These are phyloP conservation scores for Oenanthe oenanthe DNA, from an alignment of 2,113 vertebrate species.

Conservation along the genomic window DNA sequence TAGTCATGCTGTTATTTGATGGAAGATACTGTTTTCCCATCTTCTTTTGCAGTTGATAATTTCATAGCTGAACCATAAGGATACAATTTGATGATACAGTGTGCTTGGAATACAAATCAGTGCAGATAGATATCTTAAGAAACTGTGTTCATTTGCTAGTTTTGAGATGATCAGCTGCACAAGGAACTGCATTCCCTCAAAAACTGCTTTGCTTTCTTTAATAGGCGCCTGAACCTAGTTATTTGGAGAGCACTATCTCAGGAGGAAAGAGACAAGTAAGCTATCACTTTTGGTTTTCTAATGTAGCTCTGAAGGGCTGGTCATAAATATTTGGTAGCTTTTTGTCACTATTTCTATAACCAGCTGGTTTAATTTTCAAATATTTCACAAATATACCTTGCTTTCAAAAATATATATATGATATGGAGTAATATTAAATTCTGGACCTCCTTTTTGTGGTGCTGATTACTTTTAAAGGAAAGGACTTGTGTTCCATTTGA, in stretches of 20 bases:
- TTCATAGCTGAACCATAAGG: neutral
- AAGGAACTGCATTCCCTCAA: neutral
- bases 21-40: neutral
- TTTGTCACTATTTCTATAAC: neutral
- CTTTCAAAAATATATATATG: neutral
- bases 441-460: neutral
- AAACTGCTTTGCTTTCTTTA: slow-evolving; percentile 43
- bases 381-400: neutral
- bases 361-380: neutral
- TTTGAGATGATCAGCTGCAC: neutral
- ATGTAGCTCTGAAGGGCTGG: neutral
- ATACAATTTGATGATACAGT: neutral
- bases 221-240: slow-evolving; percentile 78
- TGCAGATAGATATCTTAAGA: neutral
- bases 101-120: slow-evolving; percentile 39
- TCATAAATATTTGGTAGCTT: neutral
- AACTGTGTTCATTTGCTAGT: slow-evolving; percentile 4
- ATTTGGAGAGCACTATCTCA: slow-evolving; percentile 79
- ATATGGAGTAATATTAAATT: neutral
- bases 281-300: neutral
- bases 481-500: neutral
- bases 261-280: slow-evolving; percentile 84
- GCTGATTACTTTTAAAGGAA: neutral
- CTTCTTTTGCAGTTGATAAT: slow-evolving; percentile 40
- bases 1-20: neutral